phyloP scores from a whole-genome alignment of 1,140 invertebrate species.

The Ips nitidus region DNA sequence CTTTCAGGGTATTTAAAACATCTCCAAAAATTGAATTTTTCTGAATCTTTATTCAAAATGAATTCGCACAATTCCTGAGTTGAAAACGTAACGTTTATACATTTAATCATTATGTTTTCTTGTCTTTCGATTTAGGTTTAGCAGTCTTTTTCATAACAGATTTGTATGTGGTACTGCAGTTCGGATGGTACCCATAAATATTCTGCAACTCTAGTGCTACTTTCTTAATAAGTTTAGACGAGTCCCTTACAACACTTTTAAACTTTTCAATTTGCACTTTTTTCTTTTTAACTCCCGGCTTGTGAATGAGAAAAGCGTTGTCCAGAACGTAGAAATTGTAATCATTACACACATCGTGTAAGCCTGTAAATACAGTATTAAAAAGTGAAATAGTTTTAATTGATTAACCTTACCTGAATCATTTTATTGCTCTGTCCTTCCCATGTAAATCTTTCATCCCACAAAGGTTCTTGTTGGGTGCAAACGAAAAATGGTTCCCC shows the following conservation, averaged over 20 bases:
- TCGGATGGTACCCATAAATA: constrained; percentile 23
- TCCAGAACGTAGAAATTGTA: constrained; percentile 88
- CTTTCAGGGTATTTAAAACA: too few species aligned
- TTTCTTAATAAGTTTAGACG: constrained; percentile 15
- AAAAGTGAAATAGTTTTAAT: background rate
- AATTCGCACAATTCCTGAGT: too few species aligned
- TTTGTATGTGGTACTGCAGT: constrained; percentile 12
- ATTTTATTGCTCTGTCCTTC: constrained; percentile 65
- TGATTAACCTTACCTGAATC: constrained; percentile 55
- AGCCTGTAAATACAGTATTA: constrained; percentile 59
- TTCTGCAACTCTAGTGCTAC: constrained; percentile 24
- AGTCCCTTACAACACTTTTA: constrained; percentile 14
- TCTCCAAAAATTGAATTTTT: too few species aligned
- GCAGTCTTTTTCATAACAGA: constrained; percentile 1
- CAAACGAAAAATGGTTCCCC: constrained; percentile 66
- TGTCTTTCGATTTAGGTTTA: background rate
- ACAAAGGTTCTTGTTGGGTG: constrained; percentile 61
- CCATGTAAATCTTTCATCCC: constrained; percentile 62
- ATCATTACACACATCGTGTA: constrained; percentile 80
- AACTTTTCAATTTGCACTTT: constrained; percentile 36
- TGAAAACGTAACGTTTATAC: too few species aligned
- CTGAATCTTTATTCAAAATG: too few species aligned
- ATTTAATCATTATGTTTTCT: background rate
- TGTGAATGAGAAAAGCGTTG: constrained; percentile 84
- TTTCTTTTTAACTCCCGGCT: constrained; percentile 73